phyloP scores from a whole-genome alignment of 2,888 invertebrate genomes.

The Melieria picta region DNA sequence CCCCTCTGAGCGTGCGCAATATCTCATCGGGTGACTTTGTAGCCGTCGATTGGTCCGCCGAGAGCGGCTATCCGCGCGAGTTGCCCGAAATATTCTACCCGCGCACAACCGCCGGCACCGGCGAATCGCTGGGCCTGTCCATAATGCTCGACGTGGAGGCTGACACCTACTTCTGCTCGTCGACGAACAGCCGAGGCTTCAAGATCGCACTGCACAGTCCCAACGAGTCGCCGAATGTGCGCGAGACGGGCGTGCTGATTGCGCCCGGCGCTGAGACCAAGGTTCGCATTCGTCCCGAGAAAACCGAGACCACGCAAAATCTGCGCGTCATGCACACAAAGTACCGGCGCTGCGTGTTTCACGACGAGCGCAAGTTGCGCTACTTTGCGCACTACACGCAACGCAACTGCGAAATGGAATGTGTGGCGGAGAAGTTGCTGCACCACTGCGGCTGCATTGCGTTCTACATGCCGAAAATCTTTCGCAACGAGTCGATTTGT shows the following conservation, averaged over 20 bases:
- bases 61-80: slow-evolving; percentile 72
- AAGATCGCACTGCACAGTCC: slow-evolving; percentile 60
- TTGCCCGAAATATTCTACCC: slow-evolving; percentile 71
- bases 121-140: slow-evolving; percentile 77
- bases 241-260: slow-evolving; percentile 56
- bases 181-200: slow-evolving; percentile 71
- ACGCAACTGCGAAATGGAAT: slow-evolving; percentile 81
- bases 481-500: slow-evolving; percentile 74
- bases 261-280: slow-evolving; percentile 57
- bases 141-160: slow-evolving; percentile 76
- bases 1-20: slow-evolving; percentile 38
- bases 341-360: slow-evolving; percentile 75
- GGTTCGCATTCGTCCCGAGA: slow-evolving; percentile 55
- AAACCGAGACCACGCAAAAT: slow-evolving; percentile 51
- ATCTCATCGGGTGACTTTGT: slow-evolving; percentile 7
- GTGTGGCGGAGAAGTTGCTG: slow-evolving; percentile 76
- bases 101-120: slow-evolving; percentile 68
- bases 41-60: slow-evolving; percentile 77
- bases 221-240: slow-evolving; percentile 58
- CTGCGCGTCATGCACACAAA: slow-evolving; percentile 49
- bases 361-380: slow-evolving; percentile 73
- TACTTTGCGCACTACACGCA: slow-evolving; percentile 79
- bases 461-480: slow-evolving; percentile 69
- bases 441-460: slow-evolving; percentile 57
- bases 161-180: slow-evolving; percentile 81